Conservation (phyloP, 1,140 invertebrate genomes). For the Argopecten irradians region DNA sequence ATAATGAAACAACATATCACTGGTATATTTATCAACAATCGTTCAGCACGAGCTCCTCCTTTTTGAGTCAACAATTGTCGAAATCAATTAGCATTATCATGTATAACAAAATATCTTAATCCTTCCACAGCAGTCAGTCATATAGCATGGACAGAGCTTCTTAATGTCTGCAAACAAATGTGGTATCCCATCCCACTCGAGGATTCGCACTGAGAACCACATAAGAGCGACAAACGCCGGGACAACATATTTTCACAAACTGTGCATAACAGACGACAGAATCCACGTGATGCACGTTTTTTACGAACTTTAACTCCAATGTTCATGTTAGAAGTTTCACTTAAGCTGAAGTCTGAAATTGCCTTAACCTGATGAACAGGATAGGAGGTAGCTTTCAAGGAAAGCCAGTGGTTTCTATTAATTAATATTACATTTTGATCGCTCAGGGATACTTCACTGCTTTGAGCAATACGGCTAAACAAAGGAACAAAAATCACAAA, state of each 20-base stretch:
- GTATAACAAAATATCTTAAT: too few species aligned
- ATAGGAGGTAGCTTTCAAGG: neutral
- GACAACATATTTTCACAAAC: neutral
- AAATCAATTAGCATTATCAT: too few species aligned
- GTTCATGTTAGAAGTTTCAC: neutral
- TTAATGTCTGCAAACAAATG: neutral
- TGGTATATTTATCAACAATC: too few species aligned
- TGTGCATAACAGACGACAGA: neutral
- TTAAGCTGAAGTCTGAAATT: neutral
- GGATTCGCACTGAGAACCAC: neutral
- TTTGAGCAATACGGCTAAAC: neutral
- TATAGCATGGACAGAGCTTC: neutral
- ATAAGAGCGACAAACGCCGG: neutral
- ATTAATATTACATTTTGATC: neutral
- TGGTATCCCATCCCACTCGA: neutral
- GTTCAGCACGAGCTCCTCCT: too few species aligned
- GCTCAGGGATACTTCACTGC: neutral
- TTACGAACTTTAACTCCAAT: neutral
- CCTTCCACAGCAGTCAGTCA: too few species aligned
- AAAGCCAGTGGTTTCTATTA: neutral
- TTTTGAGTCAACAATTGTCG: too few species aligned
- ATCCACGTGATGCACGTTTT: neutral
- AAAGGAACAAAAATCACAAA: neutral
- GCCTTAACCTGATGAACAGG: neutral
- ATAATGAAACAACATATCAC: too few species aligned